Conservation (phyloP, 1,140 invertebrate species). For the Protaetia brevitarsis region DNA sequence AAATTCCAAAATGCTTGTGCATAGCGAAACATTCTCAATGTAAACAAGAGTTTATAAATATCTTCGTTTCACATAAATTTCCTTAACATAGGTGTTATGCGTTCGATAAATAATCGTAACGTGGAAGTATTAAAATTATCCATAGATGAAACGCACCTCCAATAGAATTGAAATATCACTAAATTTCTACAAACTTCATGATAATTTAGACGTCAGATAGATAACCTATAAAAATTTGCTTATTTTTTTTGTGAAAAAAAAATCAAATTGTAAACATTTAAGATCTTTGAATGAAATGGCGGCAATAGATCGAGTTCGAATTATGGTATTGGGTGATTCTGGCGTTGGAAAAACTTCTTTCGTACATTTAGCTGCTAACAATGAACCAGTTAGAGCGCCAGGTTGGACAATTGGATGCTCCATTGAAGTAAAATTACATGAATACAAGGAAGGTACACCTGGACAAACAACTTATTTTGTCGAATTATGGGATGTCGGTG, state of each 20-base stretch:
- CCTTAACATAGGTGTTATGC: not conserved
- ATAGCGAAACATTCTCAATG: not conserved
- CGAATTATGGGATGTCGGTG: slow-evolving; percentile 95
- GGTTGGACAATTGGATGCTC: slow-evolving; percentile 94
- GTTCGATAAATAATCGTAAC: not conserved
- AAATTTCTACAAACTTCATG: too few species aligned
- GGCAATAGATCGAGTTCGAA: slow-evolving; percentile 82
- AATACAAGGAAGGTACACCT: slow-evolving; percentile 91
- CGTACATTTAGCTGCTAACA: slow-evolving; percentile 86
- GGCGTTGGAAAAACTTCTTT: slow-evolving; percentile 96
- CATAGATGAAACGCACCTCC: too few species aligned
- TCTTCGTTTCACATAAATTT: slow-evolving; percentile 1
- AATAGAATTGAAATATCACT: too few species aligned
- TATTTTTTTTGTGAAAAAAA: not conserved
- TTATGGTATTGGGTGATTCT: slow-evolving; percentile 90
- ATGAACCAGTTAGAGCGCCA: slow-evolving; percentile 77
- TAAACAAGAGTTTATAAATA: slow-evolving; percentile 15
- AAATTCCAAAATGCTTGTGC: not conserved
- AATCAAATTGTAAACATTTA: not conserved
- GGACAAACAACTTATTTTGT: slow-evolving; percentile 89
- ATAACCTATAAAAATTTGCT: not conserved
- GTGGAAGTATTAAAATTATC: too few species aligned
- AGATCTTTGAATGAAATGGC: slow-evolving; percentile 63
- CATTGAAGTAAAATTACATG: slow-evolving; percentile 93
- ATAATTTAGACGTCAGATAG: not conserved